Evolutionary conservation across 2,888 invertebrate genomes (phyloP).

Genomic region (Trisateles emortualis): DNA sequence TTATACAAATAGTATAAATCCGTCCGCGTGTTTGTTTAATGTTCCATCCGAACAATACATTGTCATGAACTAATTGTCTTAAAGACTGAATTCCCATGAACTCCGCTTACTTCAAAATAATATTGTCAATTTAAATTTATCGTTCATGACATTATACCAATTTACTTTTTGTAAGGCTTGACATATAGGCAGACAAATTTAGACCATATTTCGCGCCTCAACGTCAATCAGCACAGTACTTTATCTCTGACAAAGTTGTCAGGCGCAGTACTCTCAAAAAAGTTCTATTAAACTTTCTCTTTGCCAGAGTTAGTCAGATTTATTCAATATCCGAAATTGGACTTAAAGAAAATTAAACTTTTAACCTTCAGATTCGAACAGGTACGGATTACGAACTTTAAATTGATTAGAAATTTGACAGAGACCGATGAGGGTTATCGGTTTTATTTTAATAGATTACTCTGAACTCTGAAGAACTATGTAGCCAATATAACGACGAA

Average conservation of each 20-base stretch:
- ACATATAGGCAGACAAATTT: not conserved
- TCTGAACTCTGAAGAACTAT: not conserved
- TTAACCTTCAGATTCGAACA: constrained; percentile 28
- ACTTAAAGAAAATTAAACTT: constrained; percentile 36
- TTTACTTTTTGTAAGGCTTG: too few relatives aligned
- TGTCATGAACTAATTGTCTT: too few relatives aligned
- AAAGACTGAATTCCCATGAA: too few relatives aligned
- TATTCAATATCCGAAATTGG: constrained; percentile 42
- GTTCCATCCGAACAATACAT: too few relatives aligned
- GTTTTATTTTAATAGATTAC: constrained; percentile 6
- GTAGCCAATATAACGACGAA: too few relatives aligned
- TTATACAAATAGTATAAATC: too few relatives aligned
- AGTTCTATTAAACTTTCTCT: constrained; percentile 27
- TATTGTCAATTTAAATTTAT: too few relatives aligned
- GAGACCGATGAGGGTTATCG: not conserved
- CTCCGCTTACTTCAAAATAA: too few relatives aligned
- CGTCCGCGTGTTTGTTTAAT: too few relatives aligned
- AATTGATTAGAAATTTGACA: constrained; percentile 16
- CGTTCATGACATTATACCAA: too few relatives aligned
- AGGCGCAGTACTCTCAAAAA: constrained; percentile 11
- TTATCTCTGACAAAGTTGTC: constrained; percentile 24
- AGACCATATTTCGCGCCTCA: not conserved
- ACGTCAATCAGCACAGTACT: constrained; percentile 14
- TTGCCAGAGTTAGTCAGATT: constrained; percentile 19
- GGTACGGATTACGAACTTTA: constrained; percentile 22